phyloP scores from a whole-genome alignment of 2,113 vertebrate genomes.

The Actinemys pallida region DNA sequence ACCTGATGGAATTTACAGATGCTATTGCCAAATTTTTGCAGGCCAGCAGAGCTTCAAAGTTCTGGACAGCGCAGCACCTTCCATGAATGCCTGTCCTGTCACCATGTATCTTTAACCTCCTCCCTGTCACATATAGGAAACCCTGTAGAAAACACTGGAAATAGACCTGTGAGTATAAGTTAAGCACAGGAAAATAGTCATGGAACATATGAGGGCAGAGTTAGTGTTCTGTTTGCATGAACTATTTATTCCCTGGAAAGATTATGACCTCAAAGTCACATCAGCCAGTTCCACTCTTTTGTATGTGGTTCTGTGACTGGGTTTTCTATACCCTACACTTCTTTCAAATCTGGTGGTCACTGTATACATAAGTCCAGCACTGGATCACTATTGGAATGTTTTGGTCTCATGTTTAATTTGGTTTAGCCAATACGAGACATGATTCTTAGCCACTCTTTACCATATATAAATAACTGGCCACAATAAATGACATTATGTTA shows the following conservation, averaged over 20 bases:
- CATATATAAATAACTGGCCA: background rate
- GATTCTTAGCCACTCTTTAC: background rate
- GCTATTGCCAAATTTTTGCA: background rate
- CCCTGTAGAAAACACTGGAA: background rate
- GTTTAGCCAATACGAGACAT: background rate
- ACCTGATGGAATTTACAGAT: background rate
- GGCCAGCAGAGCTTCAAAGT: background rate
- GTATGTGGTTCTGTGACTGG: fast-evolving
- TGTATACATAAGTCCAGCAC: background rate
- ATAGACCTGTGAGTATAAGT: background rate
- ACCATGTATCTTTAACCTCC: background rate
- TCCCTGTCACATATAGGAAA: background rate
- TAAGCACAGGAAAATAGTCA: background rate
- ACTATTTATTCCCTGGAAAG: background rate
- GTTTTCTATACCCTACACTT: background rate
- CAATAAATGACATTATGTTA: background rate
- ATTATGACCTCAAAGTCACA: fast-evolving
- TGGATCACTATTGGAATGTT: background rate
- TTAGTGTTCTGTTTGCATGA: background rate
- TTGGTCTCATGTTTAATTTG: background rate
- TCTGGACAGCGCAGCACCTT: background rate
- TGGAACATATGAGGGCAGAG: background rate
- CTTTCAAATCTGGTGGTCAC: background rate
- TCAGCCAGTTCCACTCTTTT: background rate
- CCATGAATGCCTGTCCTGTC: background rate